Conservation (phyloP, 2,797 vertebrate species). For the Threskiornis aethiopicus region DNA sequence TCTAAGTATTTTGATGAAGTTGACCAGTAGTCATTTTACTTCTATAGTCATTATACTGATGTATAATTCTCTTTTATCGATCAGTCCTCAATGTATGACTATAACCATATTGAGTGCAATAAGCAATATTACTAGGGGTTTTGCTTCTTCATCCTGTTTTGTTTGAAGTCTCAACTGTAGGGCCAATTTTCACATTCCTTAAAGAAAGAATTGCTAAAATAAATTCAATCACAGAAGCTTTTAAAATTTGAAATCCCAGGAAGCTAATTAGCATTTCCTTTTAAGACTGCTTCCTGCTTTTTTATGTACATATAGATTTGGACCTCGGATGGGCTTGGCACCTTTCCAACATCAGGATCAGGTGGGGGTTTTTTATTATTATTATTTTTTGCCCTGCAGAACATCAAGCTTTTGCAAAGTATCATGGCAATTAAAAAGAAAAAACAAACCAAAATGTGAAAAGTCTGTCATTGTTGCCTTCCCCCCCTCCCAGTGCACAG, state of each 20-base stretch:
- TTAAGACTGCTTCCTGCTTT: constrained; percentile 77
- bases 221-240: constrained; percentile 73
- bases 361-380: constrained; percentile 19
- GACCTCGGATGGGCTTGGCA: constrained; percentile 66
- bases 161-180: constrained; percentile 65
- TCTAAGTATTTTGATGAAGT: constrained; percentile 12
- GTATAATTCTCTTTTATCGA: constrained; percentile 47
- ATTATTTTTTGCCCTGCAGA: background rate
- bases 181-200: constrained; percentile 68
- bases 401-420: background rate
- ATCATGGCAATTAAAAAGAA: background rate
- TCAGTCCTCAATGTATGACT: background rate
- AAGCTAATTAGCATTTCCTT: constrained; percentile 75
- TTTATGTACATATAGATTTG: constrained; percentile 67
- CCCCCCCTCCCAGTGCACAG: accelerated
- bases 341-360: constrained; percentile 55
- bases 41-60: constrained; percentile 9
- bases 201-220: constrained; percentile 69
- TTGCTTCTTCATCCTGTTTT: constrained; percentile 49
- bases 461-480: background rate
- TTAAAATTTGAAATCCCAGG: constrained; percentile 78
- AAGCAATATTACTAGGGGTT: constrained; percentile 24
- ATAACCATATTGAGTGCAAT: constrained; percentile 37
- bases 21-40: constrained; percentile 46
- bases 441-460: background rate